Conservation (phyloP, 1,140 invertebrate genomes). For the Xylocopa sonorina region DNA sequence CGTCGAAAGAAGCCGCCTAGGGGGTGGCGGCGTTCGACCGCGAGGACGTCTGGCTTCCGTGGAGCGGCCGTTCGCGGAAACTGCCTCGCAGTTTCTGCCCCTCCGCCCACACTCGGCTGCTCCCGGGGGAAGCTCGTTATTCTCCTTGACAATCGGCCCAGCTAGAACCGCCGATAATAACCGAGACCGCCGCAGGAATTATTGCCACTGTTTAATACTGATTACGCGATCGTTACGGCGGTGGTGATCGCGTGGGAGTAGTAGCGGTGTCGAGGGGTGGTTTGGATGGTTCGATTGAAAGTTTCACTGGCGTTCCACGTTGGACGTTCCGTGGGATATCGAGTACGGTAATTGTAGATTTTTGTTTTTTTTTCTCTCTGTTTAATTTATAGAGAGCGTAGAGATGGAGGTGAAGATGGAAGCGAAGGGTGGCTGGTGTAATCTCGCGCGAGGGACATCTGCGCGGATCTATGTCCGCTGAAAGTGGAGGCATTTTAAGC, state of each 20-base stretch:
- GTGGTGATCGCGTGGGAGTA: too few relatives aligned
- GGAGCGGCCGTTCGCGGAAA: conserved; percentile 27
- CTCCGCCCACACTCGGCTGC: neutral
- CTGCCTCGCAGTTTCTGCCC: neutral
- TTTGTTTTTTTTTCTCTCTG: neutral
- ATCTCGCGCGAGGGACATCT: conserved; percentile 58
- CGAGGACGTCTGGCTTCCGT: conserved; percentile 31
- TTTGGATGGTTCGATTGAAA: too few relatives aligned
- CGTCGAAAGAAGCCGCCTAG: conserved; percentile 57
- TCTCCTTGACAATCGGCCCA: conserved; percentile 44
- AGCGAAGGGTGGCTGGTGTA: conserved; percentile 44
- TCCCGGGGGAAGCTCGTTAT: conserved; percentile 41
- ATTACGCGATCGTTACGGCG: conserved; percentile 51
- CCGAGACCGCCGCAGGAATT: conserved; percentile 23
- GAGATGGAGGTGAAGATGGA: conserved; percentile 49
- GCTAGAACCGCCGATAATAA: conserved; percentile 35
- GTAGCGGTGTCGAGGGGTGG: too few relatives aligned
- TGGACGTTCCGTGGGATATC: too few relatives aligned
- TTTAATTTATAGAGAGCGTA: too few relatives aligned
- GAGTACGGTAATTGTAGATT: too few relatives aligned
- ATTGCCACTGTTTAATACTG: conserved; percentile 45
- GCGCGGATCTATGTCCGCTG: conserved; percentile 49
- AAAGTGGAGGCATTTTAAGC: conserved; percentile 63
- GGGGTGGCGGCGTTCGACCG: neutral
- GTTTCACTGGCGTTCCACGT: too few relatives aligned